Percentiles rank a stretch among this genome's conserved stretches.
Evolutionary conservation across 2,888 invertebrate genomes (phyloP).

Genomic region (Hypsopygia costalis): DNA sequence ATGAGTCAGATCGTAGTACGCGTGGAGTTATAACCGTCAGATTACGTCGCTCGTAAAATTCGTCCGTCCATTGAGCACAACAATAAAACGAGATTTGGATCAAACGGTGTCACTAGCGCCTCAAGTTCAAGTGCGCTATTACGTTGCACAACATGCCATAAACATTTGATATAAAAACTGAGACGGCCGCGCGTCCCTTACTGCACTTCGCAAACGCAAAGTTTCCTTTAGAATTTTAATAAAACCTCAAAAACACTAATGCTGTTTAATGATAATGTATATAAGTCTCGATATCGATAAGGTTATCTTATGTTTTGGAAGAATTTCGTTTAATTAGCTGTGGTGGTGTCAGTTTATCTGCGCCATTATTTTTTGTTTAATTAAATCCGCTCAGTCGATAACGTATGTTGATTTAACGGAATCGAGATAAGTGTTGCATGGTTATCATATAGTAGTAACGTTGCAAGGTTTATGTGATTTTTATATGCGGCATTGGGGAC

Average conservation of each 20-base stretch:
- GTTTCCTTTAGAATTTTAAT: not conserved
- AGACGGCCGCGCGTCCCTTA: slow-evolving; percentile 23
- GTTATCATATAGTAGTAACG: slow-evolving; percentile 34
- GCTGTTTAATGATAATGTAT: not conserved
- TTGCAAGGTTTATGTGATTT: not conserved
- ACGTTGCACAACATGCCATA: slow-evolving; percentile 74
- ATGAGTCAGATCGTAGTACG: slow-evolving; percentile 50
- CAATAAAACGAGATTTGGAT: slow-evolving; percentile 76
- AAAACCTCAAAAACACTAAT: not conserved
- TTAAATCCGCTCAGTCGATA: not conserved
- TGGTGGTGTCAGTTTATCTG: slow-evolving; percentile 18
- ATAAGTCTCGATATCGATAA: not conserved
- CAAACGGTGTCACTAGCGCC: slow-evolving; percentile 75
- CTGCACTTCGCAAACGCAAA: slow-evolving; percentile 25
- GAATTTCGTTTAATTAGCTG: slow-evolving; percentile 14
- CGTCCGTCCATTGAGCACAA: slow-evolving; percentile 71
- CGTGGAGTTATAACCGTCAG: slow-evolving; percentile 60
- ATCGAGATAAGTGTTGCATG: not conserved
- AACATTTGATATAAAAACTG: slow-evolving; percentile 71
- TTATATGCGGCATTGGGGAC: slow-evolving; percentile 8
- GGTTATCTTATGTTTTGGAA: slow-evolving; percentile 25
- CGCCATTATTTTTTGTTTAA: not conserved
- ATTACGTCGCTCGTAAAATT: slow-evolving; percentile 72
- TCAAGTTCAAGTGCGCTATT: slow-evolving; percentile 77
- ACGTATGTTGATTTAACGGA: not conserved